A percentile compares a stretch with the other conserved stretches of the same genome.
phyloP scores from a whole-genome alignment of 2,888 invertebrate species.

The Rhagonycha fulva region DNA sequence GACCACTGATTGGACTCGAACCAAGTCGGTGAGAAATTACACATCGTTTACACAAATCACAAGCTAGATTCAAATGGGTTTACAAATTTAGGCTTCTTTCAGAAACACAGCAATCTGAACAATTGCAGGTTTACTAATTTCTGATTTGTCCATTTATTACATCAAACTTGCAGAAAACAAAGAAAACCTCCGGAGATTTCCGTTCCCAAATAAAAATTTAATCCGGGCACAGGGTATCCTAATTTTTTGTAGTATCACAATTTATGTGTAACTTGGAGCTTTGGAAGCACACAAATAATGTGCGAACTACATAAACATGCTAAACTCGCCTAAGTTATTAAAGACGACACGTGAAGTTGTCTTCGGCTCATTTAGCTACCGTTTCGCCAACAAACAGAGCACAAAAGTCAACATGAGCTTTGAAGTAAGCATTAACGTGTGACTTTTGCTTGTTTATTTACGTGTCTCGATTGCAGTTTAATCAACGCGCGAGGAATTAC shows the following conservation, averaged over 20 bases:
- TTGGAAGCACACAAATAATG: slow-evolving; percentile 9
- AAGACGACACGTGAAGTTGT: slow-evolving; percentile 42
- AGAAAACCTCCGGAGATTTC: background rate
- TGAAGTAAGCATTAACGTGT: slow-evolving; percentile 35
- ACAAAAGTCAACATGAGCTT: slow-evolving; percentile 44
- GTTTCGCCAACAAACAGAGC: slow-evolving; percentile 40
- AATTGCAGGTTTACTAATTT: background rate
- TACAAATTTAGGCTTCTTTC: background rate
- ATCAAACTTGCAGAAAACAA: background rate
- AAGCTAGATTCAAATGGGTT: background rate
- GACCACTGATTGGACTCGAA: slow-evolving; percentile 37
- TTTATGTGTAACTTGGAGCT: slow-evolving; percentile 17
- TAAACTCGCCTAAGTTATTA: slow-evolving; percentile 34
- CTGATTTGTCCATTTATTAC: background rate
- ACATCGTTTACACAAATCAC: background rate
- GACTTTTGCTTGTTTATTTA: slow-evolving; percentile 18
- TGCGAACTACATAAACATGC: slow-evolving; percentile 18
- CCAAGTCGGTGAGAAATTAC: slow-evolving; percentile 12
- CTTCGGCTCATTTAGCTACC: slow-evolving; percentile 44
- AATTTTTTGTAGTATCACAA: background rate
- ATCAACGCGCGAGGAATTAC: slow-evolving; percentile 4
- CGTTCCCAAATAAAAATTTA: no score
- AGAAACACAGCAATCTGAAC: background rate
- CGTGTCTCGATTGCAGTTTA: slow-evolving; percentile 10
- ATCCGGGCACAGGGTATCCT: no score